Evolutionary conservation across 2,888 invertebrate species (phyloP).

Genomic region (Leptopilina myrica): DNA sequence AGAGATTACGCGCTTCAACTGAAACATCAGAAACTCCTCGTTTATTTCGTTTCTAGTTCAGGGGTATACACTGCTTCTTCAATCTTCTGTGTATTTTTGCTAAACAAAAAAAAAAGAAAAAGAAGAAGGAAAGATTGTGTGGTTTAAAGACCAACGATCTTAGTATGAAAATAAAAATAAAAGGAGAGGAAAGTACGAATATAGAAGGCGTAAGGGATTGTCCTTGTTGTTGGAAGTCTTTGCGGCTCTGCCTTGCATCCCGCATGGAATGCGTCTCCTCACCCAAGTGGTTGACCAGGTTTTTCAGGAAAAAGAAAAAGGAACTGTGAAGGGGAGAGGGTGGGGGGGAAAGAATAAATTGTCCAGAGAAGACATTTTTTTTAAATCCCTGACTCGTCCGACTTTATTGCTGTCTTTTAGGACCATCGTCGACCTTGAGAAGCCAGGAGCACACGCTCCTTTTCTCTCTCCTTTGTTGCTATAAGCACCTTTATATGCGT

Average conservation of each 20-base stretch:
- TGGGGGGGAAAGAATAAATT: slow-evolving; percentile 17
- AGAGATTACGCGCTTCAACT: slow-evolving; percentile 23
- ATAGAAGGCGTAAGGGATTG: slow-evolving; percentile 40
- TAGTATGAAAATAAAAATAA: slow-evolving; percentile 8
- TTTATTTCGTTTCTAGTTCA: slow-evolving; percentile 10
- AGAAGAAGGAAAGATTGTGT: background rate
- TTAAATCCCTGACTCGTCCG: slow-evolving; percentile 30
- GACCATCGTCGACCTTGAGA: slow-evolving; percentile 33
- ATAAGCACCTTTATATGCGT: background rate
- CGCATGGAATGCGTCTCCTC: slow-evolving; percentile 51
- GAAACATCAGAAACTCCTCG: background rate
- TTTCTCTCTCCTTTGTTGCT: slow-evolving; percentile 16
- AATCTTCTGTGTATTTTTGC: slow-evolving; percentile 31
- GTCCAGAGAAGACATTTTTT: slow-evolving; percentile 35
- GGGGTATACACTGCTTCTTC: background rate
- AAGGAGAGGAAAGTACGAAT: slow-evolving; percentile 17
- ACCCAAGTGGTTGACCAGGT: slow-evolving; percentile 50
- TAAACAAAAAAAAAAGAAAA: slow-evolving; percentile 1
- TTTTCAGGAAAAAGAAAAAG: slow-evolving; percentile 50
- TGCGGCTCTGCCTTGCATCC: slow-evolving; percentile 44
- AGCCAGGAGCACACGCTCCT: slow-evolving; percentile 16
- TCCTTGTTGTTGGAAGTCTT: slow-evolving; percentile 47
- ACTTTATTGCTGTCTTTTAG: slow-evolving; percentile 40
- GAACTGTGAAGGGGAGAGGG: background rate
- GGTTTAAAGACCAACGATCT: background rate